Percentiles rank a stretch among this genome's conserved stretches.
Evolutionary conservation across 1,140 invertebrate genomes (phyloP).

Genomic region (Caerostris darwini): DNA sequence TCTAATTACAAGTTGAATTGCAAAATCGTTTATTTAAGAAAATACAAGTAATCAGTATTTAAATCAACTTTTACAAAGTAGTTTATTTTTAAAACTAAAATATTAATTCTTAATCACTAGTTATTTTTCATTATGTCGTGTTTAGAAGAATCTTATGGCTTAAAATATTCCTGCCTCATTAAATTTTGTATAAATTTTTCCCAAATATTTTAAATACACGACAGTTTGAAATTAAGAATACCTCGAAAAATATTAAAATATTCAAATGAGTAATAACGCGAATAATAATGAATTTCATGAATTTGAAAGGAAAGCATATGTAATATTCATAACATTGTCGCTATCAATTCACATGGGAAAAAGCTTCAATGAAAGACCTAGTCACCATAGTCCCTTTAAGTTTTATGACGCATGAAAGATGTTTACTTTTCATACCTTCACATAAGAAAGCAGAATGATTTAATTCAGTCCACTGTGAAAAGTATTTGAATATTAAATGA

Average conservation of each 20-base stretch:
- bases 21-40: too few species aligned
- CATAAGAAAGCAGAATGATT: background rate
- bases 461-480: background rate
- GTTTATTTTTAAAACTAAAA: too few species aligned
- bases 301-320: background rate
- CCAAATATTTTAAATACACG: background rate
- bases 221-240: background rate
- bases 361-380: background rate
- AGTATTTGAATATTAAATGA: background rate
- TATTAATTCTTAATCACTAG: background rate
- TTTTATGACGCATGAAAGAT: background rate
- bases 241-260: background rate
- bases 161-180: background rate
- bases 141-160: background rate
- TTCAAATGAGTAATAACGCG: background rate
- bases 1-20: too few species aligned
- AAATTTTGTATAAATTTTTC: background rate
- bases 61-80: too few species aligned
- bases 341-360: background rate
- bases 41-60: too few species aligned
- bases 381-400: background rate
- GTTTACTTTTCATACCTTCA: background rate
- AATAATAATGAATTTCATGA: background rate
- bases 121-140: background rate
- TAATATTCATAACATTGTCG: conserved; percentile 29